Evolutionary conservation across 2,113 vertebrate genomes (phyloP).

Genomic region (Excalfactoria chinensis): DNA sequence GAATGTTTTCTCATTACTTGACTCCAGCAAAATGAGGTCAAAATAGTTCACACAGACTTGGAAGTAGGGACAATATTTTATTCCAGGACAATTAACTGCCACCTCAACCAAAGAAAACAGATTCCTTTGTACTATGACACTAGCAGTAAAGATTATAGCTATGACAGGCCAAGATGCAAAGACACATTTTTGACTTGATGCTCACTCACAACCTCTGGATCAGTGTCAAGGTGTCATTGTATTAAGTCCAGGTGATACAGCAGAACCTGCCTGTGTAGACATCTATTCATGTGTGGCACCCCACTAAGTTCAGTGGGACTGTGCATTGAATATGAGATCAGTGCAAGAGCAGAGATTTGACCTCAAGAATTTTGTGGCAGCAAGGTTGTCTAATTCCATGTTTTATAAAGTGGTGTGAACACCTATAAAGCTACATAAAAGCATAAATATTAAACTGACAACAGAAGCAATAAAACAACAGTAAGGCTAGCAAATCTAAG

Average conservation of each 20-base stretch:
- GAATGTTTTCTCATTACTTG: neutral
- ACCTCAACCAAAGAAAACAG: neutral
- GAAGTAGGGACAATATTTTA: neutral
- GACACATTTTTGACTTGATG: neutral
- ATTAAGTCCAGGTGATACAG: neutral
- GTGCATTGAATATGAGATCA: neutral
- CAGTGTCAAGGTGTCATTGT: neutral
- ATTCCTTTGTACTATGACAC: neutral
- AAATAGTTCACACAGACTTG: neutral
- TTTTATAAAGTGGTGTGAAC: constrained; percentile 17
- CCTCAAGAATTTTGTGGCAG: neutral
- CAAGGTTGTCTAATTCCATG: neutral
- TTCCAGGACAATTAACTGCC: neutral
- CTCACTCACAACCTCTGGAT: neutral
- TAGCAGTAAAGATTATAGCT: neutral
- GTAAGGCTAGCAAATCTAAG: neutral
- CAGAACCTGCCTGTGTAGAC: neutral
- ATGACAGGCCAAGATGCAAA: neutral
- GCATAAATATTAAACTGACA: constrained; percentile 26
- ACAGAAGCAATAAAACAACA: neutral
- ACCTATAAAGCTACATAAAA: constrained; percentile 7
- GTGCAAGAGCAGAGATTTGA: neutral
- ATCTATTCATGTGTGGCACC: neutral
- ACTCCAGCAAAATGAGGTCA: neutral
- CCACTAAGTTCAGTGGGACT: neutral